Evolutionary conservation across 2,113 vertebrate genomes (phyloP).

Genomic region (Neoarius graeffei): DNA sequence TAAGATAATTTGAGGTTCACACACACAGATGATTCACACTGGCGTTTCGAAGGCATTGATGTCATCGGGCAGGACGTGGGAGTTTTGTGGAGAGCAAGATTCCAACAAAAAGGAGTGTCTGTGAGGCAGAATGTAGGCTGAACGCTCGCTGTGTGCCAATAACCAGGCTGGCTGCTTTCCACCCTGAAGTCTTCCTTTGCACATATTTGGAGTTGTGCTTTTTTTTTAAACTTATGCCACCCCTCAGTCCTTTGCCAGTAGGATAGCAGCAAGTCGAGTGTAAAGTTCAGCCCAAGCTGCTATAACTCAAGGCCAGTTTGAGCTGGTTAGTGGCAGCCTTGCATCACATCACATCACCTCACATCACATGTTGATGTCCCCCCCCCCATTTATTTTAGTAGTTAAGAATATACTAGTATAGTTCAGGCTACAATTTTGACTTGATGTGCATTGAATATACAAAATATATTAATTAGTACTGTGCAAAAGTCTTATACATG

Average conservation of each 20-base stretch:
- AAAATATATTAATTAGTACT: too few relatives aligned
- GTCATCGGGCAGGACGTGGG: neutral
- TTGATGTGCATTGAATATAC: too few relatives aligned
- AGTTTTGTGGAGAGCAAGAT: neutral
- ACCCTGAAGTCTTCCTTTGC: conserved; percentile 74
- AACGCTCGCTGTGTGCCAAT: conserved; percentile 67
- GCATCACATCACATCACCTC: conserved; percentile 69
- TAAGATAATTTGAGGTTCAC: neutral
- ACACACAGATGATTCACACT: too few relatives aligned
- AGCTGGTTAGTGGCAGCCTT: conserved; percentile 82
- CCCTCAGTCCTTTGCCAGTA: conserved; percentile 72
- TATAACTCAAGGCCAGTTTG: conserved; percentile 79
- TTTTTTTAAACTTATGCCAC: conserved; percentile 68
- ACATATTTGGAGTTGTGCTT: conserved; percentile 78
- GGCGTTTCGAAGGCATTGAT: neutral
- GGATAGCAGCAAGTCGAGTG: conserved; percentile 75
- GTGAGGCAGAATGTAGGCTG: conserved; percentile 71
- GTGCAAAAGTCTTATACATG: too few relatives aligned
- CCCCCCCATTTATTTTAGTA: too few relatives aligned
- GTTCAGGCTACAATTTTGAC: too few relatives aligned
- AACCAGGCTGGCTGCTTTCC: conserved; percentile 55
- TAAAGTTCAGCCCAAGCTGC: conserved; percentile 81
- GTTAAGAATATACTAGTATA: too few relatives aligned
- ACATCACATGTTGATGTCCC: neutral
- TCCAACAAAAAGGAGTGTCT: conserved; percentile 33